These are phyloP conservation scores for Crioceris asparagi DNA, from an alignment of 2,888 invertebrate species.

Conservation along the genomic window DNA sequence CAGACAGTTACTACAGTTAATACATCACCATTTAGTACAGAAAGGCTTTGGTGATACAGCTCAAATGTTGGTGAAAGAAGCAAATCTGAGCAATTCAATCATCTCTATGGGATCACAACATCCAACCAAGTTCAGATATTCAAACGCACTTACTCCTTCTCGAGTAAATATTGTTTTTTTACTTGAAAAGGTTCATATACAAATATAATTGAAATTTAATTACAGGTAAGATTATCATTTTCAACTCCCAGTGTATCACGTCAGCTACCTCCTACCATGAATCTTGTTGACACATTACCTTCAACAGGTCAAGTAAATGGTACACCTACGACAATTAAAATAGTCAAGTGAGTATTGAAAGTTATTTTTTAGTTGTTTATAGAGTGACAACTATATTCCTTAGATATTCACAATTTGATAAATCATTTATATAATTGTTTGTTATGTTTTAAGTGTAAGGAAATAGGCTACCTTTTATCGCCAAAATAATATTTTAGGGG, in stretches of 20 bases:
- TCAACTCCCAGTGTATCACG: slow-evolving; percentile 18
- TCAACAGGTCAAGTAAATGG: slow-evolving; percentile 14
- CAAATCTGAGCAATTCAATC: slow-evolving; percentile 49
- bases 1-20: slow-evolving; percentile 82
- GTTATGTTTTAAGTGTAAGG: no score
- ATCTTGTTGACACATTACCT: no score
- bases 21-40: slow-evolving; percentile 73
- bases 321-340: slow-evolving; percentile 19
- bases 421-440: no score
- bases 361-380: no score
- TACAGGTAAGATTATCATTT: slow-evolving; percentile 23
- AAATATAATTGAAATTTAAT: no score
- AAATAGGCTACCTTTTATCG: no score
- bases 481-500: no score
- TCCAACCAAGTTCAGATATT: slow-evolving; percentile 38
- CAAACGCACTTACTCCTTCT: slow-evolving; percentile 42
- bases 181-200: no score
- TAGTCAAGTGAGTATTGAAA: slow-evolving; percentile 23
- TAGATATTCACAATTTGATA: no score
- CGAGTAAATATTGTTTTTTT: slow-evolving; percentile 32
- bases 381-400: no score
- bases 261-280: slow-evolving; percentile 10
- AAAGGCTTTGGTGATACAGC: slow-evolving; percentile 70
- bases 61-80: slow-evolving; percentile 63
- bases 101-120: slow-evolving; percentile 33